phyloP scores from a whole-genome alignment of 1,140 invertebrate genomes.

The Lordiphosa collinella region DNA sequence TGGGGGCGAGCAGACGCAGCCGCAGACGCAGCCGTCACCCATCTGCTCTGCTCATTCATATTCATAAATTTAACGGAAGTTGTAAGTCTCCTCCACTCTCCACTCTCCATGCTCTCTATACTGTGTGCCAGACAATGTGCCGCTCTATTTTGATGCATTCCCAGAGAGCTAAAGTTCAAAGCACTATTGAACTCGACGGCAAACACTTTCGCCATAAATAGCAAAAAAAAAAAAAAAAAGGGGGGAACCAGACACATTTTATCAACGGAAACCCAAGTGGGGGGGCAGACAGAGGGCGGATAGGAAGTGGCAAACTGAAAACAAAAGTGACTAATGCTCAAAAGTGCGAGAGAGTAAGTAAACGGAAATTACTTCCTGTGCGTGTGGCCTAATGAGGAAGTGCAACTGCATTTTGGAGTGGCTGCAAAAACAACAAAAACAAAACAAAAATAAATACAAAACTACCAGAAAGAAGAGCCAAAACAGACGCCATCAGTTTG shows the following conservation, averaged over 20 bases:
- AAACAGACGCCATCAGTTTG: background rate
- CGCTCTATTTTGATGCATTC: conserved; percentile 70
- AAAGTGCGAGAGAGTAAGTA: conserved; percentile 49
- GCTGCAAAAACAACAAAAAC: conserved; percentile 16
- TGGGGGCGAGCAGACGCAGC: conserved; percentile 30
- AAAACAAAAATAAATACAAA: background rate
- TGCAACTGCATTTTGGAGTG: conserved; percentile 50
- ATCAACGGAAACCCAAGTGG: conserved; percentile 23
- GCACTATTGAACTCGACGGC: conserved; percentile 68
- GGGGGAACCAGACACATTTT: conserved; percentile 18
- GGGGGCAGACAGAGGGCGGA: background rate
- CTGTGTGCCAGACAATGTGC: conserved; percentile 50
- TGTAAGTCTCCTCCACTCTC: conserved; percentile 5
- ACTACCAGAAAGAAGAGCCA: conserved; percentile 2
- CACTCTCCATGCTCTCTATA: no score
- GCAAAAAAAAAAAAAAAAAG: conserved; percentile 30
- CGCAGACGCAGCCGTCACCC: background rate
- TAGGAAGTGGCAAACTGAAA: conserved; percentile 47
- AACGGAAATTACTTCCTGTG: conserved; percentile 62
- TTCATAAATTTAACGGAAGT: conserved; percentile 67
- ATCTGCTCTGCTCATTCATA: conserved; percentile 57
- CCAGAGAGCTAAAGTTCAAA: conserved; percentile 67
- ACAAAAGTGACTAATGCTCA: conserved; percentile 71
- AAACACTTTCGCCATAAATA: conserved; percentile 77
- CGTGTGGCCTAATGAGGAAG: conserved; percentile 68